Conservation (phyloP, 2,797 vertebrate genomes). For the Rhinogobio ventralis region DNA sequence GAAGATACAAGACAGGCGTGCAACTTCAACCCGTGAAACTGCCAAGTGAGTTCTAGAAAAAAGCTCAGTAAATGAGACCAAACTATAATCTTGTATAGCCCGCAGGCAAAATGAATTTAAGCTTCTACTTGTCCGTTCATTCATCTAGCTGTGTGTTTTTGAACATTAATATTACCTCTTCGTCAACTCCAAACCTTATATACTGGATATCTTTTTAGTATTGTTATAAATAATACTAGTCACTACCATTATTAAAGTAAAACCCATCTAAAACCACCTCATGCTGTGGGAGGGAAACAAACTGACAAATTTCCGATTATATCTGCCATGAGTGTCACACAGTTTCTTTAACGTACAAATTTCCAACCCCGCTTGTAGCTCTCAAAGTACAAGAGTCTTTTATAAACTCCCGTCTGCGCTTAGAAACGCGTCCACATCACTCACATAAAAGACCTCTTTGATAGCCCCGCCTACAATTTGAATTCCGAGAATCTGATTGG, state of each 20-base stretch:
- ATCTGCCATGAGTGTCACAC: not conserved
- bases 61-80: not conserved
- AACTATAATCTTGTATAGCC: not conserved
- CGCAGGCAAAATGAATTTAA: not conserved
- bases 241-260: not conserved
- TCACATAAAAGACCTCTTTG: conserved; percentile 67
- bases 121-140: not conserved
- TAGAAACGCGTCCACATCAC: conserved; percentile 32
- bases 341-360: conserved; percentile 11
- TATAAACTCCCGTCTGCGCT: conserved; percentile 50
- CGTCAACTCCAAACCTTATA: not conserved
- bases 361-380: conserved; percentile 48
- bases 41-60: not conserved
- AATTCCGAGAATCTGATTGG: conserved; percentile 71
- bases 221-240: not conserved
- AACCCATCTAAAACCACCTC: not conserved
- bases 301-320: not conserved
- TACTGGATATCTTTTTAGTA: too few relatives aligned
- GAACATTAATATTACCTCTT: not conserved
- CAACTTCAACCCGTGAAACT: not conserved
- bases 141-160: not conserved
- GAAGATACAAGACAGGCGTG: not conserved
- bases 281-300: not conserved
- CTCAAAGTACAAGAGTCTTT: conserved; percentile 41
- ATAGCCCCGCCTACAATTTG: conserved; percentile 74